These are phyloP conservation scores for Heliconius cydno DNA, from an alignment of 2,888 invertebrate species.

Conservation along the genomic window DNA sequence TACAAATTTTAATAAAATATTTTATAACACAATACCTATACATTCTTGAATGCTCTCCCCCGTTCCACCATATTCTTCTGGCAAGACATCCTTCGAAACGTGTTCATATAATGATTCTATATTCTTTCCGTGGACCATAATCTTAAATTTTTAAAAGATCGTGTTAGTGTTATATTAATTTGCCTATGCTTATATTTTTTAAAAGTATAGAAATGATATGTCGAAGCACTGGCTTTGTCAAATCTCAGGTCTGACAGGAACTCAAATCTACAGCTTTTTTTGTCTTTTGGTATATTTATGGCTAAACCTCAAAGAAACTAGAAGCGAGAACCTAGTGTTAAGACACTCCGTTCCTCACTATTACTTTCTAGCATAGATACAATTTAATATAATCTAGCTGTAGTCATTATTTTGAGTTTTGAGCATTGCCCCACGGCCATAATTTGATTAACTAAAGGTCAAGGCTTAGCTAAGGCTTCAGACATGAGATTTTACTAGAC, in stretches of 20 bases:
- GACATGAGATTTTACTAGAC: not conserved
- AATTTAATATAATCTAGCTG: no score
- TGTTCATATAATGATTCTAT: conserved; percentile 78
- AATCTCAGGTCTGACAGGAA: not conserved
- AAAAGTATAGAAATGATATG: not conserved
- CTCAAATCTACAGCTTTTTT: not conserved
- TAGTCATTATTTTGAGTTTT: not conserved
- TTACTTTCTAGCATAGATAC: no score
- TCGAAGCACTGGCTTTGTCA: not conserved
- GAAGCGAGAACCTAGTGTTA: no score
- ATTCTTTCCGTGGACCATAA: conserved; percentile 75
- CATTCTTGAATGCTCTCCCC: conserved; percentile 78
- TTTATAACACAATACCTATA: conserved; percentile 61
- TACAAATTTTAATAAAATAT: not conserved
- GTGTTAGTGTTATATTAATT: not conserved
- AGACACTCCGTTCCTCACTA: no score
- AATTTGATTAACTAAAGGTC: not conserved
- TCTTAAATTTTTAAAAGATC: conserved; percentile 54
- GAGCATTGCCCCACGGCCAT: not conserved
- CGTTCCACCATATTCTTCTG: conserved; percentile 85
- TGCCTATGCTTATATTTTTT: not conserved
- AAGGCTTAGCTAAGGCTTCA: not conserved
- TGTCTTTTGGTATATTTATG: not conserved
- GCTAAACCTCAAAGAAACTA: no score
- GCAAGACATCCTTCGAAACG: conserved; percentile 83